These are phyloP conservation scores for Drosophila punjabiensis DNA, from an alignment of 1,140 invertebrate genomes.

Conservation along the genomic window DNA sequence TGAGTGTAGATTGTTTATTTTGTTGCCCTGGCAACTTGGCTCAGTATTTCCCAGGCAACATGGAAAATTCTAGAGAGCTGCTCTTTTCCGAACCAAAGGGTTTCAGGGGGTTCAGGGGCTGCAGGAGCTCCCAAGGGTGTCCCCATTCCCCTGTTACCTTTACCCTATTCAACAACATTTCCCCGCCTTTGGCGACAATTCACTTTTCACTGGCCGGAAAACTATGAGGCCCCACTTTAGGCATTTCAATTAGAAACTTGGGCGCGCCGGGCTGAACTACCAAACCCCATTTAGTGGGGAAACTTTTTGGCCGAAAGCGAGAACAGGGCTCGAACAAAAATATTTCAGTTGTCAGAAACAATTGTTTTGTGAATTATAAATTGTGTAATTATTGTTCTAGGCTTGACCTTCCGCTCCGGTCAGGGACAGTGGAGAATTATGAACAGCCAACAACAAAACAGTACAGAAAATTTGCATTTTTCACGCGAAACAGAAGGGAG, in stretches of 20 bases:
- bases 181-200: conserved; percentile 32
- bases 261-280: conserved; percentile 2
- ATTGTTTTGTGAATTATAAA: conserved; percentile 77
- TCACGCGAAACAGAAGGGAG: conserved; percentile 31
- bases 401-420: conserved; percentile 64
- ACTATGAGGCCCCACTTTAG: conserved; percentile 37
- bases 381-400: conserved; percentile 71
- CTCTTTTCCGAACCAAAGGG: not conserved
- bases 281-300: conserved; percentile 41
- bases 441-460: conserved; percentile 24
- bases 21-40: conserved; percentile 25
- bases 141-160: not conserved
- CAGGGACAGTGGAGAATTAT: conserved; percentile 51
- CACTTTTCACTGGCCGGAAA: conserved; percentile 44
- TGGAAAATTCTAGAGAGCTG: conserved; percentile 30
- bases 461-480: conserved; percentile 63
- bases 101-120: not conserved
- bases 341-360: conserved; percentile 76
- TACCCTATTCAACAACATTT: conserved; percentile 32
- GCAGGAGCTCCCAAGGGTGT: not conserved
- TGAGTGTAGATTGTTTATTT: conserved; percentile 34
- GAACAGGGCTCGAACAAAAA: conserved; percentile 40
- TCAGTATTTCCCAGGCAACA: conserved; percentile 1
- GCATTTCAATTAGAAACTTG: conserved; percentile 78
- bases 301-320: conserved; percentile 49